phyloP scores from a whole-genome alignment of 2,797 vertebrate species.

The Paramormyrops hopkinsi region DNA sequence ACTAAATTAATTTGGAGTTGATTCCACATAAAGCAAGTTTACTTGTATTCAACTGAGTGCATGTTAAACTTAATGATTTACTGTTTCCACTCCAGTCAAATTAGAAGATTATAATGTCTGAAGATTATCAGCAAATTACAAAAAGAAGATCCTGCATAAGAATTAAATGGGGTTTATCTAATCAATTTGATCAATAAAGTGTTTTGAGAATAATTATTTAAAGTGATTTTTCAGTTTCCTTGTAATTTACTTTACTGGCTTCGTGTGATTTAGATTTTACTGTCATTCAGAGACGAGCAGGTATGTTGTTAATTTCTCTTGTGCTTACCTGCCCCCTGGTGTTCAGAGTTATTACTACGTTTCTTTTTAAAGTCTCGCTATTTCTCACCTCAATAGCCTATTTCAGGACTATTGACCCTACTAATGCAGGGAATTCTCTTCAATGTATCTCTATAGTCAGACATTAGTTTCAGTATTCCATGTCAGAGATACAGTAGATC shows the following conservation, averaged over 20 bases:
- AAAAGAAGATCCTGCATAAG: not conserved
- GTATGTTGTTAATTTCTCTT: not conserved
- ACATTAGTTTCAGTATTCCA: not conserved
- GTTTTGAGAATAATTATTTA: not conserved
- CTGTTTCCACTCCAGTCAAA: not conserved
- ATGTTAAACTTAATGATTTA: not conserved
- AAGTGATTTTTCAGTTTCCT: not conserved
- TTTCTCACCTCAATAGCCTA: not conserved
- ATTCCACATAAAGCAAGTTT: not conserved
- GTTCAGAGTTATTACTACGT: constrained; percentile 13
- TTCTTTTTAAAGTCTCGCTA: not conserved
- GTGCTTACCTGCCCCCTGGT: constrained; percentile 23
- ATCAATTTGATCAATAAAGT: not conserved
- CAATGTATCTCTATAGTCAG: not conserved
- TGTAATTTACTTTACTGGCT: not conserved
- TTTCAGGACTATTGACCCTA: not conserved
- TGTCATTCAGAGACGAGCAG: not conserved
- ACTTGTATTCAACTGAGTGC: not conserved
- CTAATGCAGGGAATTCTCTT: not conserved
- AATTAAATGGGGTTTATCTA: not conserved
- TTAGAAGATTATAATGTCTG: not conserved
- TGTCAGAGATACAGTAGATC: not conserved
- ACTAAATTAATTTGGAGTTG: not conserved
- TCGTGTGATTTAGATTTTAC: not conserved
- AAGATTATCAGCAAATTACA: not conserved